phyloP scores from a whole-genome alignment of 2,797 vertebrate genomes.

The Anguilla marmorata region DNA sequence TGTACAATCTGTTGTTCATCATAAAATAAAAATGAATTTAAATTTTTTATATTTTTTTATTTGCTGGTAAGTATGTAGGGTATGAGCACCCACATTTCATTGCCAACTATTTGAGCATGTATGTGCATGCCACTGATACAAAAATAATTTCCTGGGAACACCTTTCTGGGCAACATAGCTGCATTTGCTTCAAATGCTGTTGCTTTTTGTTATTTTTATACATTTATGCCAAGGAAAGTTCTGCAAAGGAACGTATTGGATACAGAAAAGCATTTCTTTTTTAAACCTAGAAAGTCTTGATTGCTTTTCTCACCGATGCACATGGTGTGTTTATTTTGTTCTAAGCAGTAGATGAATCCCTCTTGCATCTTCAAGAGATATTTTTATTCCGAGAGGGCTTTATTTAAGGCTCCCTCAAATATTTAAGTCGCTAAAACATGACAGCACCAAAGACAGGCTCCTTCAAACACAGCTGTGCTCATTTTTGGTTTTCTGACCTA shows the following conservation, averaged over 20 bases:
- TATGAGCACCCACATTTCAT: not conserved
- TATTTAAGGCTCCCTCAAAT: not conserved
- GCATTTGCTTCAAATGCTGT: not conserved
- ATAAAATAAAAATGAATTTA: not conserved
- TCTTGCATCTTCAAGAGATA: slow-evolving; percentile 5
- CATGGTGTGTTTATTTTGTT: not conserved
- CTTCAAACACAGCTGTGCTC: slow-evolving; percentile 54
- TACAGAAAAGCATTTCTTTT: not conserved
- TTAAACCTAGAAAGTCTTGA: not conserved
- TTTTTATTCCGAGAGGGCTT: slow-evolving; percentile 10
- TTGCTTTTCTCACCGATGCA: not conserved
- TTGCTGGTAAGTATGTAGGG: not conserved
- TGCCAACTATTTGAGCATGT: not conserved
- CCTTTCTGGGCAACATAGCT: not conserved
- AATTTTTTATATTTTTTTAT: not conserved
- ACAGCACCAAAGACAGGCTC: slow-evolving; percentile 73
- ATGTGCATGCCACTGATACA: not conserved
- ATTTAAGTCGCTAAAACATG: slow-evolving; percentile 69
- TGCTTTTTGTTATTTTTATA: not conserved
- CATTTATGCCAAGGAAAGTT: not conserved
- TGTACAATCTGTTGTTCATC: not conserved
- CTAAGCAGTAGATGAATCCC: not conserved
- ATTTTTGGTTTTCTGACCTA: slow-evolving; percentile 48
- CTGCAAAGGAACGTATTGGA: not conserved
- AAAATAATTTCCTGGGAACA: not conserved